A percentile compares a stretch with the other conserved stretches of the same genome.
Evolutionary conservation across 2,113 vertebrate genomes (phyloP).

Genomic region (Pangasianodon hypophthalmus): DNA sequence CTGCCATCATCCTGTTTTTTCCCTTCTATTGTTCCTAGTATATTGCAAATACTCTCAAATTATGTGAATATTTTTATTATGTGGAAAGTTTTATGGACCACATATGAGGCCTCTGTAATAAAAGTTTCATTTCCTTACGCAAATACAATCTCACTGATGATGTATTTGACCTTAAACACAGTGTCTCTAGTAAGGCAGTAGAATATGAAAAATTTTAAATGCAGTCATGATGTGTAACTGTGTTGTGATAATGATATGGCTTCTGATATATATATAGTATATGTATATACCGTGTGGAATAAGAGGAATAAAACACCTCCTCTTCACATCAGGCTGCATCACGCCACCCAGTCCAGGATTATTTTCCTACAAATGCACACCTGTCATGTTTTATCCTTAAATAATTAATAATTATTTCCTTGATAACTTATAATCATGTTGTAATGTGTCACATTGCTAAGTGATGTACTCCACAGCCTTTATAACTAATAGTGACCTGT

Average conservation of each 20-base stretch:
- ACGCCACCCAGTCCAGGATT: neutral
- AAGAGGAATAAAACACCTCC: neutral
- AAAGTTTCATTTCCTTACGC: neutral
- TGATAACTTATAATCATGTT: neutral
- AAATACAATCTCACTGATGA: neutral
- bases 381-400: neutral
- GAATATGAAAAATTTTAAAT: neutral
- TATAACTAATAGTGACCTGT: neutral
- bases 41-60: constrained; percentile 5
- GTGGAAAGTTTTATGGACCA: neutral
- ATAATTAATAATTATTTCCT: neutral
- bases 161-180: constrained; percentile 12
- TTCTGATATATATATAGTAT: neutral
- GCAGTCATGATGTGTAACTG: neutral
- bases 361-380: neutral
- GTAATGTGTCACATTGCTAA: neutral
- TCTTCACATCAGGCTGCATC: neutral
- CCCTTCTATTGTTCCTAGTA: neutral
- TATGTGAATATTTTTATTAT: constrained; percentile 19
- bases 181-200: neutral
- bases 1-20: neutral
- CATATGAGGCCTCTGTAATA: neutral
- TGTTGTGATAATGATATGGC: neutral
- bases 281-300: no score
- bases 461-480: neutral